These are phyloP conservation scores for Epiblema foenella DNA, from an alignment of 2,888 invertebrate genomes.

Conservation along the genomic window DNA sequence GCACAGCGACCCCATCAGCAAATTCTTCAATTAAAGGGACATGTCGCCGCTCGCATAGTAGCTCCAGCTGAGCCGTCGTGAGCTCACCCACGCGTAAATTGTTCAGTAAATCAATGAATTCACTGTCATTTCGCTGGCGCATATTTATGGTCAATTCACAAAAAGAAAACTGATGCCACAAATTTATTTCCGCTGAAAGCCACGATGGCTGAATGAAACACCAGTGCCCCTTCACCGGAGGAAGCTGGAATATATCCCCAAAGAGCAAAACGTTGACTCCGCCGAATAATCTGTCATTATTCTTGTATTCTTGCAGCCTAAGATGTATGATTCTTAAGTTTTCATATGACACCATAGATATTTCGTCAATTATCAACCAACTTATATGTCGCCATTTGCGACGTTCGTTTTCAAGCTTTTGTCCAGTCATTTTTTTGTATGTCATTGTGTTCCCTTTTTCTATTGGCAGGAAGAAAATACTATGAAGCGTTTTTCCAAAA, in stretches of 20 bases:
- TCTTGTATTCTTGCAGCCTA: constrained; percentile 17
- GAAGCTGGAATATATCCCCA: constrained; percentile 43
- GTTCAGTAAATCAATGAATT: constrained; percentile 52
- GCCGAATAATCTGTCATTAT: constrained; percentile 3
- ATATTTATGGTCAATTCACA: constrained; percentile 58
- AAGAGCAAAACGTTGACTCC: constrained; percentile 17
- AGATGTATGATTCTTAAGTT: constrained; percentile 49
- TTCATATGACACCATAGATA: constrained; percentile 55
- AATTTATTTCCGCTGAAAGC: constrained; percentile 49
- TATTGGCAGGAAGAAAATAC: background rate
- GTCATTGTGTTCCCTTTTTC: constrained; percentile 7
- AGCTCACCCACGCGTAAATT: too few relatives aligned
- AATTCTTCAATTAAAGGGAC: constrained; percentile 47
- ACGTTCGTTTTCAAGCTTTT: constrained; percentile 48
- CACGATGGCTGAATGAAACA: constrained; percentile 47
- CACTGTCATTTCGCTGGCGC: constrained; percentile 53
- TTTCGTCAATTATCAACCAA: constrained; percentile 53
- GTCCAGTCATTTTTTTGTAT: constrained; percentile 32
- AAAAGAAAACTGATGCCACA: constrained; percentile 52
- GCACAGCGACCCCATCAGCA: constrained; percentile 49
- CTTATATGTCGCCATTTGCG: constrained; percentile 52
- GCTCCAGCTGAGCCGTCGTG: constrained; percentile 46
- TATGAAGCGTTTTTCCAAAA: constrained; percentile 9
- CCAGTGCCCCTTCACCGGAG: constrained; percentile 55
- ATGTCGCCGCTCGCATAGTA: constrained; percentile 48